Base-by-base conservation (phyloP, 1,140 invertebrate genomes). In the Scaptodrosophila lebanonensis region DNA sequence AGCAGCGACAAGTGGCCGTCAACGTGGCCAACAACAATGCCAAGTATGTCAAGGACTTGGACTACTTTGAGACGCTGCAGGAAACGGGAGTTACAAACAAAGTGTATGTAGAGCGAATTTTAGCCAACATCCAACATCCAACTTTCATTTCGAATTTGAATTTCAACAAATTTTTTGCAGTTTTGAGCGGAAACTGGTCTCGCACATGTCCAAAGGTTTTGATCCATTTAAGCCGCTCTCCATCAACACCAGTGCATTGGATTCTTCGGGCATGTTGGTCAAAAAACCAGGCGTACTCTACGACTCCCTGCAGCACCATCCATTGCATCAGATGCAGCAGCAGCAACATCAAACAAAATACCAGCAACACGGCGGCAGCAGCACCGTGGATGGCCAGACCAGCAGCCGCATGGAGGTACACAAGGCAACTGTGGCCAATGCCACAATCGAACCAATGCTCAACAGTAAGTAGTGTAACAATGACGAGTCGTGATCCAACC, bases 61-160 rank as follows among this genome's bases (percentile, higher is more conserved):
- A 85, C 30, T 86, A 79, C 29, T 79, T 83, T 44, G 84, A 86
- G 45, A 75, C 84, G 11, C 45, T 86, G 33, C 84, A 84, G 36
- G 84, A 86, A 36, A 86, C 84, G 13, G 84, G 84, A n/a, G 84
- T 86, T 1, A 86, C 84, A 48, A 86, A 86, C 18, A 84, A 86
- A 63, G 84, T 86, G 84, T 86, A 63, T 71, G 75, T 76, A 20
- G 4, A 50, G n/a, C 9, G 13, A 36, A 15, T 22, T 36, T 2
- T 11, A 12, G 11, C 11, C 15, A 9, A 11, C 35, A 3, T 15
- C 7, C 16, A 1, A 13, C 35, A 38, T 7, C 25, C 2, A 5
- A 11, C 0, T 42, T 36, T 18, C 11, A 9, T 39, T 0, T 29
- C 13, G n/a, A 11, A 38, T 11, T 18, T 45, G 17, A 38, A 32